Base-by-base conservation (phyloP, 1,140 invertebrate genomes). In the Conus ventricosus region DNA sequence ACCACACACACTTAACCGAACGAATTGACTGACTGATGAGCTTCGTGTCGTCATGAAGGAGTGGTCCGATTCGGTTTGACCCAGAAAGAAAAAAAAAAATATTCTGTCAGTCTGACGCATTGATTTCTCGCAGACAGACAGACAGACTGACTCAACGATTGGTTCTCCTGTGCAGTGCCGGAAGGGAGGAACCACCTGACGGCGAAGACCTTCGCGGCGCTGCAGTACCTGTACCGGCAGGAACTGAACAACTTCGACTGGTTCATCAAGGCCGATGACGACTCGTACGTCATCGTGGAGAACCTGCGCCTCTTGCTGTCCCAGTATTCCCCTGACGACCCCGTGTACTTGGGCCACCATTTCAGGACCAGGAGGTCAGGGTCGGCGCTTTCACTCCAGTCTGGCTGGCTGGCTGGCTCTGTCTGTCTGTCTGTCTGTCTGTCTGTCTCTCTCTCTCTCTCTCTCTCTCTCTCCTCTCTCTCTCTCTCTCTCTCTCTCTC, bases 241-340 rank as follows among this genome's bases (percentile, higher is more conserved):
- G 82, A 90, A 57, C 27, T 90, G 67, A 84, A 91, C 51, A 83
- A 91, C n/a, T 93, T 88, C 81, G 93, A 92, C 78, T 93, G 93
- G 93, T 92, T 93, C 85, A 57, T 93, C 27, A 93, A 93, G 83
- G 92, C 92, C 1, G 93, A 93, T 27, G 85, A 87, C 53, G 85
- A 87, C 54, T 51, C 54, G 13, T 87, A 87, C 75, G 5, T 87
- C 71, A 96, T 99, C 84, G 96, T 99, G 23, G 98, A 99, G 94
- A 99, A 99, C 95, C 95, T 99, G 71, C 96, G 98, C 57, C 98
- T 97, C 92, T 97, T 99, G 97, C 94, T 99, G n/a, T 96, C 97
- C 27, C 78, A 91, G 13, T 90, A 92, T 76, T 87, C 89, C 88
- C 89, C 90, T 82, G 88, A 87, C 80, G 90, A 85, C 85, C 88